phyloP scores from a whole-genome alignment of 2,797 vertebrate species.

The Bucorvus abyssinicus region DNA sequence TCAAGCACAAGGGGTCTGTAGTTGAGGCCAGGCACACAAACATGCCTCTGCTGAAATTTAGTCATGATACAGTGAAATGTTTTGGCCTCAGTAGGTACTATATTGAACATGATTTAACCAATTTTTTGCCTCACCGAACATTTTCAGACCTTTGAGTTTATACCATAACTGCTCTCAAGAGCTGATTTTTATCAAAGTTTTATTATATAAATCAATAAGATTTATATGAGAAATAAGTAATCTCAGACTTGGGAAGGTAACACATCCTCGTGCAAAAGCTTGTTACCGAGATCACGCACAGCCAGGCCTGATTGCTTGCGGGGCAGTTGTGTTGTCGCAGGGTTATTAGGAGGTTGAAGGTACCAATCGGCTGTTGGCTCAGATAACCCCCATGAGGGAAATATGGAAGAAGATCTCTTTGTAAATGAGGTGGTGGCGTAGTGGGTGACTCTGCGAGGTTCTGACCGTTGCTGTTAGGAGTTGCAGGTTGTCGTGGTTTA shows the following conservation, averaged over 20 bases:
- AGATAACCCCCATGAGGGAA: neutral
- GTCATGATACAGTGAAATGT: neutral
- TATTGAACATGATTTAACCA: neutral
- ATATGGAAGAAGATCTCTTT: neutral
- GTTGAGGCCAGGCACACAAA: neutral
- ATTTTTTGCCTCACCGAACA: neutral
- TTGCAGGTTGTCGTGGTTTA: neutral
- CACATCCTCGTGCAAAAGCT: slow-evolving; percentile 8
- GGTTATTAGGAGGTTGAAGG: slow-evolving; percentile 59
- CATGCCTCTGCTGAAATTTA: neutral
- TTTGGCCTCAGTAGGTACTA: neutral
- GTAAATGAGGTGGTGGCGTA: neutral
- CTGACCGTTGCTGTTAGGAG: slow-evolving; percentile 5
- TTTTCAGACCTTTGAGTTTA: slow-evolving; percentile 25
- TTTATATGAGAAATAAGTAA: neutral
- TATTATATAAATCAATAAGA: slow-evolving; percentile 10
- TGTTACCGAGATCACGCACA: slow-evolving; percentile 31
- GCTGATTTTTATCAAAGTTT: slow-evolving; percentile 63
- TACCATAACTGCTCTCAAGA: neutral
- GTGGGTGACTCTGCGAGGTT: neutral
- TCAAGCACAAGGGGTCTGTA: neutral
- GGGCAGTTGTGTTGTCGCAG: slow-evolving; percentile 4
- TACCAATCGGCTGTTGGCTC: neutral
- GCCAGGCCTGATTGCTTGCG: neutral
- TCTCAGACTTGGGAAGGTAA: slow-evolving; percentile 31